Conservation (phyloP, 2,888 invertebrate species). For the Leptothorax acervorum region DNA sequence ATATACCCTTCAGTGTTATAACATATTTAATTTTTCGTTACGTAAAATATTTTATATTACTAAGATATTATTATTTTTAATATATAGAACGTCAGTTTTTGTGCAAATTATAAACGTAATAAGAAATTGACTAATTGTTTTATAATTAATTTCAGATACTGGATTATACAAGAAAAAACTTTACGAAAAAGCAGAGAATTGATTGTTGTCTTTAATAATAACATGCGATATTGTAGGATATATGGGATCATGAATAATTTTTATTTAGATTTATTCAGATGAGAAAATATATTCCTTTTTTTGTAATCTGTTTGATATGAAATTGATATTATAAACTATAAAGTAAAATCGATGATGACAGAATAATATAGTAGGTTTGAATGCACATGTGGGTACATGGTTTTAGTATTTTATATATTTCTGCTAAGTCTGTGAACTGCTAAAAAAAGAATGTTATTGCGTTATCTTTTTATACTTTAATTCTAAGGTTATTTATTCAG, state of each 20-base stretch:
- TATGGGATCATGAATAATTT: background rate
- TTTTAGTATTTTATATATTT: background rate
- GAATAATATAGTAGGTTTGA: background rate
- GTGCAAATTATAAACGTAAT: too few relatives aligned
- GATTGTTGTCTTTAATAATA: background rate
- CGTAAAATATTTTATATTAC: background rate
- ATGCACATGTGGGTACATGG: too few relatives aligned
- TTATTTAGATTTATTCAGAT: background rate
- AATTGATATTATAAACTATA: background rate
- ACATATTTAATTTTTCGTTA: background rate
- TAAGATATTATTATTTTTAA: background rate
- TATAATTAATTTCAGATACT: too few relatives aligned
- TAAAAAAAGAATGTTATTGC: background rate
- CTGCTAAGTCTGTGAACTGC: background rate
- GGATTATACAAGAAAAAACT: background rate
- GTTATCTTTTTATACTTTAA: background rate
- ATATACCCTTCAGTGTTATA: background rate
- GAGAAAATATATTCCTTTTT: background rate
- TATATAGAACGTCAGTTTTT: background rate
- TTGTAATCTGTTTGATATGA: background rate
- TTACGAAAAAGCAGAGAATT: background rate
- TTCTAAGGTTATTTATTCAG: conserved; percentile 3
- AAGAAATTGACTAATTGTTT: too few relatives aligned
- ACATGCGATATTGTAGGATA: background rate
- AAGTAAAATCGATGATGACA: background rate